Evolutionary conservation across 2,888 invertebrate species (phyloP).

Genomic region (Ormyrus nitidulus): DNA sequence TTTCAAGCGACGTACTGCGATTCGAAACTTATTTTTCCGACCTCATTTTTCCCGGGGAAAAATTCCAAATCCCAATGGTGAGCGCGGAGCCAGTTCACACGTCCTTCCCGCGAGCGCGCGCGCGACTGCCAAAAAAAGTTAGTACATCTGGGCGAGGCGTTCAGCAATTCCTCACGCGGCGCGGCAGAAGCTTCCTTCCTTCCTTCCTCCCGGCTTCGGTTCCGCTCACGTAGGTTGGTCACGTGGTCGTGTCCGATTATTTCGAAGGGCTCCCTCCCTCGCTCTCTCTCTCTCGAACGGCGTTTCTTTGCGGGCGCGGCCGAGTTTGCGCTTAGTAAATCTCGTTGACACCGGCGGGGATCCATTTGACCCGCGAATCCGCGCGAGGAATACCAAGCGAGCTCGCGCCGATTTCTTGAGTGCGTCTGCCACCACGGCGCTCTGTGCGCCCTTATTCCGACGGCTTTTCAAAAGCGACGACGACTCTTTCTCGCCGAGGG

Average conservation of each 20-base stretch:
- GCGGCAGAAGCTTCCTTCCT: neutral
- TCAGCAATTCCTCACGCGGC: neutral
- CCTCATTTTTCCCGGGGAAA: too few species aligned
- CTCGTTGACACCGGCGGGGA: conserved; percentile 58
- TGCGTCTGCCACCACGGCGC: too few species aligned
- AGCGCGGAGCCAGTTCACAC: too few species aligned
- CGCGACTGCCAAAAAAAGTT: neutral
- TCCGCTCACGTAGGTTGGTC: conserved; percentile 46
- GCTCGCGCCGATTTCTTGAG: too few species aligned
- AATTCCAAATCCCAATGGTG: too few species aligned
- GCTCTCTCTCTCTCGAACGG: neutral
- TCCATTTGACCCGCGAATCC: conserved; percentile 52
- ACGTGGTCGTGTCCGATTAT: conserved; percentile 51
- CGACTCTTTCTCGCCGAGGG: too few species aligned
- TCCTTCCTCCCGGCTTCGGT: neutral
- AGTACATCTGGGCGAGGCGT: neutral
- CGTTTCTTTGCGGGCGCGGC: neutral
- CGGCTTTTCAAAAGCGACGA: too few species aligned
- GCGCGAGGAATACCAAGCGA: too few species aligned
- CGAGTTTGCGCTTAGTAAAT: conserved; percentile 56
- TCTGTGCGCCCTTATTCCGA: too few species aligned
- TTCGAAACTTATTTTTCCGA: too few species aligned
- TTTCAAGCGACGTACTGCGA: too few species aligned
- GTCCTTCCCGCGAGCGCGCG: too few species aligned
- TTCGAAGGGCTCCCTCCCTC: conserved; percentile 26